A percentile compares a stretch with the other conserved stretches of the same genome.
Conservation (phyloP, 1,140 invertebrate species). For the Panagrolaimus sp. region DNA sequence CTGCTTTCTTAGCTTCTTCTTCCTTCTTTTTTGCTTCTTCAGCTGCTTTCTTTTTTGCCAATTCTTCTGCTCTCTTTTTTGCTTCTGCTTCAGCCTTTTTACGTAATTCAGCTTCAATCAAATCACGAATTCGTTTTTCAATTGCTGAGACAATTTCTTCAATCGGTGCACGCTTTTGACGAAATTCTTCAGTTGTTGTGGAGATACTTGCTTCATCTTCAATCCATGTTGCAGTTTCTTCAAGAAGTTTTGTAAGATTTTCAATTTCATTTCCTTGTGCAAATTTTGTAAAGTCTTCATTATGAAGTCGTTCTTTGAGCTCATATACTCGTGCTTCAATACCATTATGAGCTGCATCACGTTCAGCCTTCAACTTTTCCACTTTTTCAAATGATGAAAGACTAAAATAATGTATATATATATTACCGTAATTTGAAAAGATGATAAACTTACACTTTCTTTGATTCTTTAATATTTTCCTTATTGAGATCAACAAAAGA, state of each 20-base stretch:
- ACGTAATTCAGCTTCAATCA: no score
- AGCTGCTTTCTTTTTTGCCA: no score
- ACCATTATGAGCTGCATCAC: conserved; percentile 79
- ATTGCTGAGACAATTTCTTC: conserved; percentile 20
- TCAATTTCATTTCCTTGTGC: conserved; percentile 71
- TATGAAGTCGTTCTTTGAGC: conserved; percentile 73
- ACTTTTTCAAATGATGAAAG: conserved; percentile 71
- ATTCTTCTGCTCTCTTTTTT: no score
- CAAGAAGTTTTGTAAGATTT: conserved; percentile 65
- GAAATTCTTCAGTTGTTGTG: conserved; percentile 44
- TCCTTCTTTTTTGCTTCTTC: no score
- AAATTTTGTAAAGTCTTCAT: conserved; percentile 68
- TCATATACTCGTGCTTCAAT: conserved; percentile 87
- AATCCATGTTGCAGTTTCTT: conserved; percentile 55
- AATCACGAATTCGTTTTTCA: conserved; percentile 23
- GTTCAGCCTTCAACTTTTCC: conserved; percentile 70
- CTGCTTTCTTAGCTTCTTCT: no score
- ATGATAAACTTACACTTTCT: conserved; percentile 2
- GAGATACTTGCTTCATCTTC: conserved; percentile 51
- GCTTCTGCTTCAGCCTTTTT: no score
- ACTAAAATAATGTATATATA: conserved; percentile 21
- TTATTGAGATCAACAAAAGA: conserved; percentile 25
- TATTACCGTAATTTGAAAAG: no score
- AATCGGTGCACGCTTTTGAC: conserved; percentile 32
- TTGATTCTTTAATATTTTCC: conserved; percentile 25